phyloP scores from a whole-genome alignment of 2,888 invertebrate species.

The Cephus spinipes region DNA sequence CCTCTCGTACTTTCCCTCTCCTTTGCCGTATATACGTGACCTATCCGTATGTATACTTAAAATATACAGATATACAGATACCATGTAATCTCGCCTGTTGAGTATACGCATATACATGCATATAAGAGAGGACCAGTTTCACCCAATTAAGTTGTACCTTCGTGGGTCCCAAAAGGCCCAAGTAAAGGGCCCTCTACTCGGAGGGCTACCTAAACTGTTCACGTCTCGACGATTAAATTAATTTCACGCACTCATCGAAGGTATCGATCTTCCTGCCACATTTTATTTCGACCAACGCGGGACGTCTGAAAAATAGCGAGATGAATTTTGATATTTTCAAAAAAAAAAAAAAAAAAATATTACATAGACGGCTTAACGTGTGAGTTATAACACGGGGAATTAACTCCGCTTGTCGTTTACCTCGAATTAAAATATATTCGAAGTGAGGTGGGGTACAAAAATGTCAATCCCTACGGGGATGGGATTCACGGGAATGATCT shows the following conservation, averaged over 20 bases:
- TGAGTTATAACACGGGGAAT: too few relatives aligned
- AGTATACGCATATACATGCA: background rate
- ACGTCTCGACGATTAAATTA: conserved; percentile 1
- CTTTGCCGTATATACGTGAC: background rate
- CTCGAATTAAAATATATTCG: background rate
- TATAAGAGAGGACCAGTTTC: conserved; percentile 49
- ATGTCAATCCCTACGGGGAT: background rate
- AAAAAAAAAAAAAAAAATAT: too few relatives aligned
- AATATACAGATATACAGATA: background rate
- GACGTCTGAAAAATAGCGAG: too few relatives aligned
- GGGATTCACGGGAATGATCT: too few relatives aligned
- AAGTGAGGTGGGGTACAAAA: background rate
- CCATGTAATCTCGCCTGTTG: background rate
- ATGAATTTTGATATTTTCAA: too few relatives aligned
- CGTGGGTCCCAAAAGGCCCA: background rate
- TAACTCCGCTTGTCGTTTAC: too few relatives aligned
- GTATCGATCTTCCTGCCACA: conserved; percentile 1
- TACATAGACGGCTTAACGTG: too few relatives aligned
- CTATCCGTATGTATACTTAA: background rate
- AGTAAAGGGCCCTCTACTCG: background rate
- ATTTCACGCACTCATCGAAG: background rate
- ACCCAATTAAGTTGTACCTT: conserved; percentile 63
- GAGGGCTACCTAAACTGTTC: conserved; percentile 1
- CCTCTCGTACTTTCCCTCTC: conserved; percentile 7
- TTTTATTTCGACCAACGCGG: too few relatives aligned